These are phyloP conservation scores for Seriola aureovittata DNA, from an alignment of 2,113 vertebrate species.

Conservation along the genomic window DNA sequence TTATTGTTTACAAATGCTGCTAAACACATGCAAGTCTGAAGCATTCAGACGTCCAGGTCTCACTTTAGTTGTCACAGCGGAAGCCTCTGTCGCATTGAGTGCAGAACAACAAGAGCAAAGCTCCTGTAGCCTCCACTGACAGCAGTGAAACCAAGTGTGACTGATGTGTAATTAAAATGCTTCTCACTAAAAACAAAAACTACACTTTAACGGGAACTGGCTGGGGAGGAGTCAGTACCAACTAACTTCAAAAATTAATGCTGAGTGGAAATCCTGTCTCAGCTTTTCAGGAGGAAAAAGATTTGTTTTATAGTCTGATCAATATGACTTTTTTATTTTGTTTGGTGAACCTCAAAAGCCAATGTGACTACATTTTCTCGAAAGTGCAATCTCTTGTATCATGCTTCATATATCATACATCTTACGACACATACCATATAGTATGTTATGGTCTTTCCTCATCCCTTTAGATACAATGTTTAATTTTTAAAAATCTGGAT, in stretches of 20 bases:
- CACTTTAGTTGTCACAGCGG: conserved; percentile 39
- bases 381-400: background rate
- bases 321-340: background rate
- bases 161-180: conserved; percentile 65
- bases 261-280: background rate
- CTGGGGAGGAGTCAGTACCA: conserved; percentile 16
- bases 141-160: conserved; percentile 56
- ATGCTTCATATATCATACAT: background rate
- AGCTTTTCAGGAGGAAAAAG: background rate
- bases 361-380: background rate
- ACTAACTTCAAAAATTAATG: conserved; percentile 1
- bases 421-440: background rate
- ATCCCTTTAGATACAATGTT: background rate
- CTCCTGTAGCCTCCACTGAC: conserved; percentile 48
- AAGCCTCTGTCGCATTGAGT: conserved; percentile 32
- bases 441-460: background rate
- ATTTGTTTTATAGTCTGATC: background rate
- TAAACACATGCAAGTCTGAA: conserved; percentile 30
- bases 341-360: background rate
- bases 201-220: conserved; percentile 11
- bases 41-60: conserved; percentile 28
- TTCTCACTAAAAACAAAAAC: conserved; percentile 37
- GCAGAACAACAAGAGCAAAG: conserved; percentile 39
- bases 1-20: conserved; percentile 27
- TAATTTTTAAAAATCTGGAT: background rate